Evolutionary conservation across 2,797 vertebrate species (phyloP), one percentile per base, ranked within the genome.

Genomic region (Acanthiza pusilla): DNA sequence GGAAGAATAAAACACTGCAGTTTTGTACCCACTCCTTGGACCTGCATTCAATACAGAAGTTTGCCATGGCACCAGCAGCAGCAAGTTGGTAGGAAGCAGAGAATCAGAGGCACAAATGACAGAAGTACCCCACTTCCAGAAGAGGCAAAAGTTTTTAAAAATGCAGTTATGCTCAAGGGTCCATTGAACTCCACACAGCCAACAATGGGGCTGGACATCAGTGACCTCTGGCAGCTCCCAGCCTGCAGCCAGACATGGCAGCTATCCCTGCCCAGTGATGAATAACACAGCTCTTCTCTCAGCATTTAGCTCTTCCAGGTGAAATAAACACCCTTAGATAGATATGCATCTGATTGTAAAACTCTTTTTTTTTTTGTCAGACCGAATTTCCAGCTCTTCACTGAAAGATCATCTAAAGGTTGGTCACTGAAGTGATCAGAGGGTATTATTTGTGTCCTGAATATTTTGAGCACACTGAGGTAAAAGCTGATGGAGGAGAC

Each of bases 291-390:
- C 30, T 34, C 58, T 34, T 23, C 13, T 30, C 48, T 12, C 51
- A 42, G 43, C 1, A 32, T 47, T 60, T 19, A 19, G 25, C 13
- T 74, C 9, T 10, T 60, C 43, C 55, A 55, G 40, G 27, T 70
- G 54, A 68, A 82, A 85, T 29, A 75, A 72, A 55, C 54, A 74
- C 61, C 30, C 21, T 34, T 10, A 54, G 15, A 65, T 0, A 55
- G 18, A n/a, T 8, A 53, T 0, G 7, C 67, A 3, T 19, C 36
- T 43, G 42, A 34, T 0, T 26, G 26, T 27, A 48, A 87, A 91
- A 68, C 17, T 61, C 45, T 9, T 10, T 57, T 15, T 51, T 19
- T 26, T 63, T 58, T 48, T n/a, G 23, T 38, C 81, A 81, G 23
- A 75, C 13, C 1, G 3, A n/a, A 75, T 23, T 61, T 86, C 65